Base-by-base conservation (phyloP, 1,140 invertebrate genomes). In the Lineus longissimus region DNA sequence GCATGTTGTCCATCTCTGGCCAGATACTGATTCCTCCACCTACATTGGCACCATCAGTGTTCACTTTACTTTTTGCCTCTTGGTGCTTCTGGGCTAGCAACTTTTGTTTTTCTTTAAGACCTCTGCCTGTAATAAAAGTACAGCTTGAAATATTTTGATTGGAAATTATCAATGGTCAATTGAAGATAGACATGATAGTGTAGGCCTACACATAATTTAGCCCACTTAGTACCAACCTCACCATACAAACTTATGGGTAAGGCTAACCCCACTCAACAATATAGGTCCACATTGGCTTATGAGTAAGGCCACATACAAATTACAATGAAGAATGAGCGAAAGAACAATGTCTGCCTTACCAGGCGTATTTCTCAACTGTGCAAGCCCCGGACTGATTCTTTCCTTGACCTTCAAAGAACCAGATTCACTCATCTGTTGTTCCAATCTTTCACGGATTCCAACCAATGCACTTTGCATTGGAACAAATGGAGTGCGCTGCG, bases 1-100 rank as follows among this genome's bases (percentile, higher is more conserved):
- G 64, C 76, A 78, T 78, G 33, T 68, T 70, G 1, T 72, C 71
- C 76, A 78, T 78, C 17, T 76, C 62, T 6, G 76, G 76, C 76
- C 76, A 78, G 15, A 76, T 66, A 19, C 70, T 67, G n/a, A 78
- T 68, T 6, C 76, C 76, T 2, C 76, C 76, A 11, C 76, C 76
- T 19, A 76, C 67, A 65, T 63, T 76, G 6, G 76, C 55, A n/a
- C 59, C 65, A 68, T 76, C 73, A 43, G 22, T 43, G 23, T 54
- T 31, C 36, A 66, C 54, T 30, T 73, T 70, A 29, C 69, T 64
- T 17, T 65, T 62, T 2, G 70, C 62, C 33, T 72, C 69, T 25
- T 71, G 64, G 40, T 78, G 76, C 56, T 76, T 73, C 30, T 61
- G 57, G 13, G 66, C 65, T 40, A 78, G 64, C 17, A 73, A 40